Base-by-base conservation (phyloP, 1,140 invertebrate species). In the Drosophila lini region DNA sequence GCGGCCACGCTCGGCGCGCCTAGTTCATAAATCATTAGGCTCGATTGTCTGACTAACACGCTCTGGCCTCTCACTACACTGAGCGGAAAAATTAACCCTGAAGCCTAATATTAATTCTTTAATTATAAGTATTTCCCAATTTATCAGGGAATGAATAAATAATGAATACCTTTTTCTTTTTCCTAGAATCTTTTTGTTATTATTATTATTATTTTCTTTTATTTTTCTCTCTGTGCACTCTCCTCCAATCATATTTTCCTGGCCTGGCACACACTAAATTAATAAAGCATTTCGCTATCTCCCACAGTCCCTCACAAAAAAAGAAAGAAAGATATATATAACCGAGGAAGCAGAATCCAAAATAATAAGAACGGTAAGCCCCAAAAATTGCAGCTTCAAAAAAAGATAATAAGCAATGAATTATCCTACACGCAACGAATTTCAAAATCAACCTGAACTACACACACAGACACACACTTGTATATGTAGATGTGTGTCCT, bases 391-490 rank as follows among this genome's bases (percentile, higher is more conserved):
- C 81, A 78, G 81, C 68, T 71, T 76, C 60, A 59, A 80, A 85
- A 86, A 80, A 89, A 84, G 80, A 89, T 89, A 89, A 89, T 89
- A 89, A 84, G 84, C 84, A 89, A 89, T 89, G 84, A 89, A 89
- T 89, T 89, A 88, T 89, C 84, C 78, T 84, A 89, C 84, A 89
- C 84, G 85, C 84, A 89, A 89, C 84, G 70, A 89, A 76, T 83
- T 89, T 83, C 84, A 89, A 88, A 88, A 89, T 80, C 80, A 79
- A 79, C 78, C 75, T 68, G 55, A 69, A 65, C 48, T 64, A 80
- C 48, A 71, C 65, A 44, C 47, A 42, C 38, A 38, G 4, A 48
- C 7, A 41, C 53, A 34, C 42, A 45, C 11, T 25, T 22, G 10
- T 45, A 47, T 59, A 45, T 73, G 65, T 52, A 61, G 36, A 44